Percentiles rank a stretch among this genome's conserved stretches.
Conservation (phyloP, 1,140 invertebrate species). For the Diploscapter pachys region DNA sequence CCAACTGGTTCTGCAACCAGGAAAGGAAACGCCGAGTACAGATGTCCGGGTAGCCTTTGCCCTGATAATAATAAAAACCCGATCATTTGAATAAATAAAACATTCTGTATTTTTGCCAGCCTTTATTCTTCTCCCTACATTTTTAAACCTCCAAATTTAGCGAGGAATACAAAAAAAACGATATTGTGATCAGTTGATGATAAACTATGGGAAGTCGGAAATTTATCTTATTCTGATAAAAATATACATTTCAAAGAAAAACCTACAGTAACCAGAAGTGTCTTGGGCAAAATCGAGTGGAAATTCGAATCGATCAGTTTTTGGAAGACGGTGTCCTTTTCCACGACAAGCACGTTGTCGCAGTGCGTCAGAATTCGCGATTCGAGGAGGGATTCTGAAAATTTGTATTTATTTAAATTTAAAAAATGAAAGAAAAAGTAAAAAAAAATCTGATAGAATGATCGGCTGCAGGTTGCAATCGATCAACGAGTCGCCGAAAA, state of each 20-base stretch:
- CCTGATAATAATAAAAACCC: slow-evolving; percentile 62
- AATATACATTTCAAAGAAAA: slow-evolving; percentile 9
- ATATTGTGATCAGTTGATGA: neutral
- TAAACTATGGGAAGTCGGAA: too few relatives aligned
- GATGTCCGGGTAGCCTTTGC: slow-evolving; percentile 87
- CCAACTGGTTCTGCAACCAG: slow-evolving; percentile 67
- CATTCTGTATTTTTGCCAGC: too few relatives aligned
- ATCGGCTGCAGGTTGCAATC: slow-evolving; percentile 24
- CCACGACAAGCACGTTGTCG: slow-evolving; percentile 77
- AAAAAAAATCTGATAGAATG: slow-evolving; percentile 16
- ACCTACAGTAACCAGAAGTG: slow-evolving; percentile 76
- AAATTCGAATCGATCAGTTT: slow-evolving; percentile 74
- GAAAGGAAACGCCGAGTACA: slow-evolving; percentile 76
- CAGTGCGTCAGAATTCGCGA: slow-evolving; percentile 68
- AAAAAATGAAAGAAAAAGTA: neutral
- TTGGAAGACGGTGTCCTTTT: slow-evolving; percentile 89
- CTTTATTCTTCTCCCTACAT: too few relatives aligned
- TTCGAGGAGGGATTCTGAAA: slow-evolving; percentile 23
- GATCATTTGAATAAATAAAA: too few relatives aligned
- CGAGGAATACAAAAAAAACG: slow-evolving; percentile 30
- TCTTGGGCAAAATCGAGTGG: slow-evolving; percentile 61
- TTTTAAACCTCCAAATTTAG: too few relatives aligned
- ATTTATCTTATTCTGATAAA: too few relatives aligned
- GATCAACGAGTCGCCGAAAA: slow-evolving; percentile 26
- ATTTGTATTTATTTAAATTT: slow-evolving; percentile 10